Evolutionary conservation across 1,140 invertebrate species (phyloP), one percentile per base, ranked within the genome.

Genomic region (Mercenaria mercenaria): DNA sequence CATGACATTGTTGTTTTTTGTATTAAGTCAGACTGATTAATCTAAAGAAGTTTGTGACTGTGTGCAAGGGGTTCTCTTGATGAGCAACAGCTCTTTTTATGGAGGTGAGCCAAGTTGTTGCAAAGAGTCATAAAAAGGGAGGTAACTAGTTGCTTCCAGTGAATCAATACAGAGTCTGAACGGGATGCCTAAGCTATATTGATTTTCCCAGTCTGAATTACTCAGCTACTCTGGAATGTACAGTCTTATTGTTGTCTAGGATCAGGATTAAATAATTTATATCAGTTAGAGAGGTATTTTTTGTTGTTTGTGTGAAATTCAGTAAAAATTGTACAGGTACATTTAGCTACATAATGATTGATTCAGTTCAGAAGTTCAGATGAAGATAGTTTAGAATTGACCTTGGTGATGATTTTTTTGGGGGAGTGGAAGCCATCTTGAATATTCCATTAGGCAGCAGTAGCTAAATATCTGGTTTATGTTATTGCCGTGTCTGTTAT

Each of bases 361-460:
- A n/a, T n/a, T n/a, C n/a, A n/a, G n/a, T n/a, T n/a, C n/a, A n/a
- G n/a, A n/a, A n/a, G n/a, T n/a, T n/a, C n/a, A n/a, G n/a, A n/a
- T n/a, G n/a, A 47, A 47, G 43, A 47, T 47, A n/a, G n/a, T 23
- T 59, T 59, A 23, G 4, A 59, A n/a, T 59, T 64, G 59, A 64
- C 59, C 59, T 64, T 64, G 59, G 26, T 64, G 26, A 15, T 47
- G 43, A 47, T 47, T 47, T 47, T 47, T 47, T 47, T 47, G 43
- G 43, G 43, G 6, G 43, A 8, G 43, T 76, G 64, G 50, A 11
- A 39, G 83, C 69, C 34, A 47, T 86, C 81, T 50, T 67, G 64
- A 69, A 83, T 83, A 69, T 37, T 82, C 56, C 20, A 56, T 56
- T 8, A 56, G 52, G n/a, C n/a, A n/a, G n/a, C n/a, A n/a, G n/a